These are phyloP conservation scores for Muschampia plurimacula DNA, from an alignment of 2,888 invertebrate genomes.

Conservation along the genomic window DNA sequence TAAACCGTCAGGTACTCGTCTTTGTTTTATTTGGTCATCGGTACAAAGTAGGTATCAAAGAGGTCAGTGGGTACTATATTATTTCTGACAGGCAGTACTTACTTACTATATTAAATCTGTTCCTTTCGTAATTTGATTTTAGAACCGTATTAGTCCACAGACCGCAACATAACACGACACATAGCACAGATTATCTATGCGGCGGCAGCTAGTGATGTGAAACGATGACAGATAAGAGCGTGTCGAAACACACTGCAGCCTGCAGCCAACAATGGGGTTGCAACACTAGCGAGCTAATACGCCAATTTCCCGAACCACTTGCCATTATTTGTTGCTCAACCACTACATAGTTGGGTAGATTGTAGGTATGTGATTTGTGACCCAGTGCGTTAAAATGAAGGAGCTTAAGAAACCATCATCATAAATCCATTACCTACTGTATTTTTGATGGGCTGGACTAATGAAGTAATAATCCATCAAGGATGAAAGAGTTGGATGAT, in stretches of 20 bases:
- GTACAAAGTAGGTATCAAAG: too few species aligned
- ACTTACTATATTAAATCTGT: too few species aligned
- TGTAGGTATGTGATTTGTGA: neutral
- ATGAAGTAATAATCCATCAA: too few species aligned
- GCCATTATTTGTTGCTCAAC: slow-evolving; percentile 31
- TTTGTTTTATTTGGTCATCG: too few species aligned
- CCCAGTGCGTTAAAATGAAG: neutral
- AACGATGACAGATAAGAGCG: slow-evolving; percentile 34
- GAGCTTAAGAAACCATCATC: neutral
- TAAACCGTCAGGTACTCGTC: too few species aligned
- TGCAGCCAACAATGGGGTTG: slow-evolving; percentile 31
- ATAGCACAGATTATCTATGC: slow-evolving; percentile 16
- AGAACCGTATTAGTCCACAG: slow-evolving; percentile 7
- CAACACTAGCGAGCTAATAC: slow-evolving; percentile 35
- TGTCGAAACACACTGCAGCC: slow-evolving; percentile 23
- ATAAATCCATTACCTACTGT: neutral
- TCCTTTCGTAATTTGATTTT: neutral
- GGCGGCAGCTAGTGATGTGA: slow-evolving; percentile 35
- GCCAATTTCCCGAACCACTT: slow-evolving; percentile 35
- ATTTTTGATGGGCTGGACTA: neutral
- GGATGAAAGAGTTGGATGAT: too few species aligned
- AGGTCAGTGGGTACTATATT: too few species aligned
- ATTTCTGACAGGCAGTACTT: too few species aligned
- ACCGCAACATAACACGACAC: neutral
- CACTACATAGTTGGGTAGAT: neutral